phyloP scores from a whole-genome alignment of 2,113 vertebrate species.

The Scytalopus superciliaris region DNA sequence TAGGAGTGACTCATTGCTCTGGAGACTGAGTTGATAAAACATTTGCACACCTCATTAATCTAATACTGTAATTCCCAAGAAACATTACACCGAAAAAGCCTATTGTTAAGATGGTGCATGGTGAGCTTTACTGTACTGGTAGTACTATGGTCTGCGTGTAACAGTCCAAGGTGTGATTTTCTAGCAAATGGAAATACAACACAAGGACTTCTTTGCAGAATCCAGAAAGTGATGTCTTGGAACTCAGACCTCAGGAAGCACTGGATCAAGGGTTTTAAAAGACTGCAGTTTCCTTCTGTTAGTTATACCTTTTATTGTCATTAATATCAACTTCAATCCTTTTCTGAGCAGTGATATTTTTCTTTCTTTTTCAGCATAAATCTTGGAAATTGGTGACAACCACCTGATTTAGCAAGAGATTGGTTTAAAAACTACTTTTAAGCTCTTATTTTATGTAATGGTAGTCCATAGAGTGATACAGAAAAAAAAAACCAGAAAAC shows the following conservation, averaged over 20 bases:
- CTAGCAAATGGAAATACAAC: background rate
- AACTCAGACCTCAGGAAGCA: background rate
- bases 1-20: slow-evolving; percentile 35
- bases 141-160: background rate
- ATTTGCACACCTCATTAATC: slow-evolving; percentile 31
- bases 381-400: background rate
- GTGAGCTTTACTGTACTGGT: background rate
- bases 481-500: background rate
- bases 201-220: background rate
- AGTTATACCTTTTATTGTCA: background rate
- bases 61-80: slow-evolving; percentile 20
- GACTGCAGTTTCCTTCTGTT: background rate
- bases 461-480: background rate
- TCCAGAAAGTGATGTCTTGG: background rate
- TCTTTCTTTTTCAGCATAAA: background rate
- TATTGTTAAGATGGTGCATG: background rate
- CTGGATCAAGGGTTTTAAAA: background rate
- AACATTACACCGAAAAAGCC: background rate
- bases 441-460: background rate
- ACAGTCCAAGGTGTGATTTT: background rate
- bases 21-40: slow-evolving; percentile 42
- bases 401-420: background rate
- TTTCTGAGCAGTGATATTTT: background rate
- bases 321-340: background rate
- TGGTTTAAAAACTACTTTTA: background rate